Conservation (phyloP, 2,113 vertebrate species). For the Podiceps cristatus region DNA sequence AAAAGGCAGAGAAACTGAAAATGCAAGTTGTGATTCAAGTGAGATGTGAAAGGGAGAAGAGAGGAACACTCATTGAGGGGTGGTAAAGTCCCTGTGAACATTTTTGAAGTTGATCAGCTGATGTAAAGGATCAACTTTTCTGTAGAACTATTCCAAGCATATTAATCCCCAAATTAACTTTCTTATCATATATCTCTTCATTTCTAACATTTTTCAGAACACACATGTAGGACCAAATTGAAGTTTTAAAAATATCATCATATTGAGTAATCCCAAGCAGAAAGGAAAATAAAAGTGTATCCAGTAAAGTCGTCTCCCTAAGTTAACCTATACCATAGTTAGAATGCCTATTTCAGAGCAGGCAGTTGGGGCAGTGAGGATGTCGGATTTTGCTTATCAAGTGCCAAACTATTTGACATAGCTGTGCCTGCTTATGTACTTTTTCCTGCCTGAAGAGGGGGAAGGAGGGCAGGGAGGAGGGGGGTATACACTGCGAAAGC, state of each 20-base stretch:
- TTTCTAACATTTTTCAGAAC: neutral
- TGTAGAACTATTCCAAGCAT: neutral
- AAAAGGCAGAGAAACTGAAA: neutral
- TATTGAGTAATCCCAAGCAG: neutral
- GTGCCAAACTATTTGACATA: too few species aligned
- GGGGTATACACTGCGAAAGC: neutral
- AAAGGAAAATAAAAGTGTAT: neutral
- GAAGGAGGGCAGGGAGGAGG: too few species aligned
- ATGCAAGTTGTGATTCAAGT: fast-evolving
- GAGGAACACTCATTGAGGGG: fast-evolving
- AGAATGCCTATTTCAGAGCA: neutral
- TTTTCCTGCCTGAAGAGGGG: neutral
- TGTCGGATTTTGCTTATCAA: neutral
- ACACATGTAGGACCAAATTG: neutral
- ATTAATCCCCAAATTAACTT: neutral
- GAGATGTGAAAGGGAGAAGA: neutral
- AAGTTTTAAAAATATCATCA: neutral
- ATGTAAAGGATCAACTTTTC: neutral
- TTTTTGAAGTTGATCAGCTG: neutral
- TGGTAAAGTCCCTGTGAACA: neutral
- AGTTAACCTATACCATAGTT: neutral
- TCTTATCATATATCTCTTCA: too few species aligned
- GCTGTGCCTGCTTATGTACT: fast-evolving
- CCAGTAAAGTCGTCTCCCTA: neutral
- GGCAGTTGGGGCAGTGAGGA: neutral